A percentile compares a stretch with the other conserved stretches of the same genome.
Conservation (phyloP, 2,888 invertebrate genomes). For the Perizoma flavofasciatum region DNA sequence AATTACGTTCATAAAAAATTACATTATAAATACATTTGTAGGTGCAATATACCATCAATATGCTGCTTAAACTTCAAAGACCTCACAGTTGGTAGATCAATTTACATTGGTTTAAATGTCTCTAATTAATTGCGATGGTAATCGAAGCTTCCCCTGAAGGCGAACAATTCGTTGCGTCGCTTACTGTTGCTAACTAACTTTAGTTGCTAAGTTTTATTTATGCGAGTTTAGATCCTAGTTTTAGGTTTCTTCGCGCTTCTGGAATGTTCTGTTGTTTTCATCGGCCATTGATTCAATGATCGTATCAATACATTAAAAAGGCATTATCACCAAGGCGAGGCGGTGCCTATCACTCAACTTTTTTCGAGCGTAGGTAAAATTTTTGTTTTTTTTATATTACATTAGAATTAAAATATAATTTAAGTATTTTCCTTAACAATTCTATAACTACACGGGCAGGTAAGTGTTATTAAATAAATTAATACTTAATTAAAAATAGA, state of each 20-base stretch:
- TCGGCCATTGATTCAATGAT: too few relatives aligned
- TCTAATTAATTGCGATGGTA: constrained; percentile 76
- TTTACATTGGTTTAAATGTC: constrained; percentile 67
- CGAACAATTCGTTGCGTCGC: constrained; percentile 68
- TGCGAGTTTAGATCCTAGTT: constrained; percentile 4
- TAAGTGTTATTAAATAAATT: too few relatives aligned
- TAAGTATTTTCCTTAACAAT: too few relatives aligned
- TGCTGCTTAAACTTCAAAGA: constrained; percentile 46
- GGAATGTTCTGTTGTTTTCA: constrained; percentile 1
- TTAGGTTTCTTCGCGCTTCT: constrained; percentile 8
- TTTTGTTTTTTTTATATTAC: too few relatives aligned
- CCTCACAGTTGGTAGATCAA: constrained; percentile 67
- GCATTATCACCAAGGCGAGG: too few relatives aligned
- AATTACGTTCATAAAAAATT: too few relatives aligned
- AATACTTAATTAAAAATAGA: too few relatives aligned
- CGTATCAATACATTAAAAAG: too few relatives aligned
- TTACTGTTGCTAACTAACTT: constrained; percentile 42
- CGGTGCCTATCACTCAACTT: too few relatives aligned
- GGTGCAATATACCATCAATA: constrained; percentile 16
- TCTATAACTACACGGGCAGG: too few relatives aligned
- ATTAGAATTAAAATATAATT: too few relatives aligned
- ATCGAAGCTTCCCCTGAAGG: constrained; percentile 56
- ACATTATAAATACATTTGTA: not conserved
- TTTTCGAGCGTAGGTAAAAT: too few relatives aligned
- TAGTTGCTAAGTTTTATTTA: constrained; percentile 43